Evolutionary conservation across 2,797 vertebrate genomes (phyloP), one percentile per base, ranked within the genome.

Genomic region (Typhlichthys eigenmanni): DNA sequence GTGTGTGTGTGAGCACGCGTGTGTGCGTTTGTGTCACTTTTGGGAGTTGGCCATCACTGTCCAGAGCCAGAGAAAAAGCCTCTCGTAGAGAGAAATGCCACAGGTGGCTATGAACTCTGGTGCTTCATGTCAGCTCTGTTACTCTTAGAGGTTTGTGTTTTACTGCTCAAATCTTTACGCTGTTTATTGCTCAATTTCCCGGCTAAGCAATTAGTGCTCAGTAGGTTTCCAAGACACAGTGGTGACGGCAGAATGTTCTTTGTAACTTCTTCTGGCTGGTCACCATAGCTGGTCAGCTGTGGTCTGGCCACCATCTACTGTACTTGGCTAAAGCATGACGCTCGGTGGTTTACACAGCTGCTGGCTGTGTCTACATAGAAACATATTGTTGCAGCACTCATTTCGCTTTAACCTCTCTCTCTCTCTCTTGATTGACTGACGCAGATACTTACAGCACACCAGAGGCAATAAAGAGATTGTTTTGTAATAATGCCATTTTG

Each of bases 401-500:
- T 10, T 43, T 43, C 38, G 0, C 38, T 43, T 7, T 43, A 43
- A 43, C 38, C 38, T 43, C 38, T 43, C 38, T 9, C 38, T 38
- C 3, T 50, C 4, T 50, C 5, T 50, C 10, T 83, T 68, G 82
- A 65, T 76, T 66, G 43, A 66, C 76, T 81, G 69, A 75, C 75
- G 70, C 62, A 11, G 69, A 78, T 61, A 79, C 79, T 79, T 19
- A 47, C 75, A 87, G 81, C 80, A 74, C 76, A 70, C 79, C 74
- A 57, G 70, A 76, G 85, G 80, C 81, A 82, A 81, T 84, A 79
- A 71, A 68, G 68, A 67, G 62, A 69, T 86, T 69, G 60, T 74
- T 85, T 85, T 79, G 85, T 90, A 85, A 81, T 66, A 82, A 85
- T 85, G 81, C 84, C 50, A 76, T 85, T 73, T 71, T 68, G 13